These are phyloP conservation scores for Dermochelys coriacea DNA, from an alignment of 2,797 vertebrate genomes.

Conservation along the genomic window DNA sequence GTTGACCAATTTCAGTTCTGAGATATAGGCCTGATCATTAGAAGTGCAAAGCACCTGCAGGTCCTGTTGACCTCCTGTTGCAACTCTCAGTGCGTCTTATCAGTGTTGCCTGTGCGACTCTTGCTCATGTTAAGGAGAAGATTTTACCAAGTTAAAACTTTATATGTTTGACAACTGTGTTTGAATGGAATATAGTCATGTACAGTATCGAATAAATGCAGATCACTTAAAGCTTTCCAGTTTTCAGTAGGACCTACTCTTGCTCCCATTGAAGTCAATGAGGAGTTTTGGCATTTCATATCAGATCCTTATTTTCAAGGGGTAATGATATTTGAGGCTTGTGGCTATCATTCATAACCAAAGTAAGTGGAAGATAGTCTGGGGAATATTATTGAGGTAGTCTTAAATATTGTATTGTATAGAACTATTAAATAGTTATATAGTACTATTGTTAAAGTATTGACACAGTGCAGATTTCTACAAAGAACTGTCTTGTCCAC, in stretches of 20 bases:
- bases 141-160: background rate
- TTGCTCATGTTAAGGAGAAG: background rate
- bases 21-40: accelerated
- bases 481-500: background rate
- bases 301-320: background rate
- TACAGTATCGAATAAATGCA: background rate
- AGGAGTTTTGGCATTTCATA: background rate
- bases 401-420: background rate
- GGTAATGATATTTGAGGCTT: background rate
- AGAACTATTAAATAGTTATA: background rate
- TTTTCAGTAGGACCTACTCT: background rate
- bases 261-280: background rate
- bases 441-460: background rate
- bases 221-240: background rate
- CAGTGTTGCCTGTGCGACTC: background rate
- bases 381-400: background rate
- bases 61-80: background rate
- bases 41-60: background rate
- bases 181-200: background rate
- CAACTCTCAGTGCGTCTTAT: background rate
- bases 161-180: background rate
- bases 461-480: background rate
- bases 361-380: background rate
- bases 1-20: background rate
- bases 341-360: background rate